Conservation (phyloP, 2,113 vertebrate species). For the Coptodon rendalli region DNA sequence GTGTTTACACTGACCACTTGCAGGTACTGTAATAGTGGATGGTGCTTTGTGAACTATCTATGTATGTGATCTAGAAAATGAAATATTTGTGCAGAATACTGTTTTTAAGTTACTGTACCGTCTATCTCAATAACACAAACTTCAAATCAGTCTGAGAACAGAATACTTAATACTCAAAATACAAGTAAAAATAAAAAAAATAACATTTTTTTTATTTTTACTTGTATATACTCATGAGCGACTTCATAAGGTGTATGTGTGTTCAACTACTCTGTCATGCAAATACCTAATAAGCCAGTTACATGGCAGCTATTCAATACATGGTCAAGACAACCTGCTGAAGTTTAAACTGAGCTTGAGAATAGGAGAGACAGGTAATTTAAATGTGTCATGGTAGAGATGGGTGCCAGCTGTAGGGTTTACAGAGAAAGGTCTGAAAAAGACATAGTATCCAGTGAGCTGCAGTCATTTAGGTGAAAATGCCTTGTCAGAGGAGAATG, state of each 20-base stretch:
- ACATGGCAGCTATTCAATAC: background rate
- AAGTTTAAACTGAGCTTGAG: background rate
- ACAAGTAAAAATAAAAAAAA: no score
- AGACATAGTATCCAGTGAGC: background rate
- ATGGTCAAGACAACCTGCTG: background rate
- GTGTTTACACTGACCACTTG: constrained; percentile 2
- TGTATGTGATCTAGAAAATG: background rate
- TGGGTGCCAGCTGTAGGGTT: background rate
- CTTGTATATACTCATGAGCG: background rate
- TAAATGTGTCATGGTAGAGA: background rate
- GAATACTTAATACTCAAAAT: background rate
- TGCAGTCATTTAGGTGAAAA: background rate
- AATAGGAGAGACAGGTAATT: background rate
- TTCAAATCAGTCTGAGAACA: background rate
- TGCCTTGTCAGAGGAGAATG: background rate
- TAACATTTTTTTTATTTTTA: background rate
- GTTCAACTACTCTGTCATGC: background rate
- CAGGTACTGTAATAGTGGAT: background rate
- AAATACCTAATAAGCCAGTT: background rate
- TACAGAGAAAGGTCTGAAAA: background rate
- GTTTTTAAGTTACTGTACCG: background rate
- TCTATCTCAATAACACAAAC: background rate
- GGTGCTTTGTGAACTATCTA: background rate
- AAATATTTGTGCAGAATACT: background rate
- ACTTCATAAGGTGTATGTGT: background rate